Base-by-base conservation (phyloP, 2,888 invertebrate species). In the Ceriagrion tenellum region DNA sequence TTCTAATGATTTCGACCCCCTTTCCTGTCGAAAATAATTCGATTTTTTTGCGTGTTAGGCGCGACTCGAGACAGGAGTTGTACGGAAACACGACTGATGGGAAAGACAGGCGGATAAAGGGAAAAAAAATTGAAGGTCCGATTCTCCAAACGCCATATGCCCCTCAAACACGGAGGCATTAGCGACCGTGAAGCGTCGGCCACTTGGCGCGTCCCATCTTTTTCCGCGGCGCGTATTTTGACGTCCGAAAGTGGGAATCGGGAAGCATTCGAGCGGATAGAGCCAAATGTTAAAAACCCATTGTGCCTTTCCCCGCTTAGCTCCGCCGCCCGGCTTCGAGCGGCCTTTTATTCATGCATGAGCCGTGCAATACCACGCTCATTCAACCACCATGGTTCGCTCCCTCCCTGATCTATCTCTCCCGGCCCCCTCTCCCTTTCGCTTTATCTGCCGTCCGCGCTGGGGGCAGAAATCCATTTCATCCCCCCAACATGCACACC, bases 201-300 rank as follows among this genome's bases (percentile, higher is more conserved):
- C 81, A 35, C 81, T 35, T 81, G 47, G 47, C 47, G 81, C 81
- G 81, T 35, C 35, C 35, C 81, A 81, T 35, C 81, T 81, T 35
- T 81, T 81, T 35, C 81, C 81, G 81, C 26, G 81, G 13, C 6
- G 81, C 81, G 2, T 81, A 81, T 81, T 81, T 81, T 81, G 81
- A 81, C 81, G 81, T 35, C 26, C 35, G 26, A 81, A 81, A 81
- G 81, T 81, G 81, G 81, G 81, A 81, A 81, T 81, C 81, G 81
- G 81, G 13, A 81, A 81, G 35, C 26, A 35, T 81, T 81, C 35
- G 26, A 81, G 81, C 81, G 81, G n/a, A 26, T 35, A 81, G 35
- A 35, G 81, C 12, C 30, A 18, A 81, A 81, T 81, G 81, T 81
- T 81, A 20, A 59, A 59, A 81, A 81, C 35, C 81, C 13, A 81